Conservation (phyloP, 2,888 invertebrate species). For the Chrysolina americana region DNA sequence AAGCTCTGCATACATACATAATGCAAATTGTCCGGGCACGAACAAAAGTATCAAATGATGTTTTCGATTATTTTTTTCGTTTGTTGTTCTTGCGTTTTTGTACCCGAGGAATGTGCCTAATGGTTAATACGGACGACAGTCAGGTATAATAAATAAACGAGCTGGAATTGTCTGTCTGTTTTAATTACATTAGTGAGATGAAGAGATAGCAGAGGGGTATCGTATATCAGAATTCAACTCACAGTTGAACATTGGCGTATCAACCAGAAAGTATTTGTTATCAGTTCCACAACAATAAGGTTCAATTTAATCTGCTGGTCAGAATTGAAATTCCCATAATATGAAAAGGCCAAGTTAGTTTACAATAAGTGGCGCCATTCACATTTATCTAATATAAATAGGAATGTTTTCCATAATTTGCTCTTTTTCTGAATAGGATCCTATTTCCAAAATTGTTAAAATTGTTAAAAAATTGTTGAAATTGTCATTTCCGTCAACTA, state of each 20-base stretch:
- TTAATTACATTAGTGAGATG: constrained; percentile 68
- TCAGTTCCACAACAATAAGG: no score
- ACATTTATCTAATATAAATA: no score
- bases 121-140: constrained; percentile 49
- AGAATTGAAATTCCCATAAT: no score
- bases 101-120: constrained; percentile 46
- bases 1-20: constrained; percentile 40
- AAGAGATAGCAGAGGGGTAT: constrained; percentile 64
- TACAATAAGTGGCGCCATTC: no score
- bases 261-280: background rate
- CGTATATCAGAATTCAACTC: constrained; percentile 60
- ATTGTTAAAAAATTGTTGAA: no score
- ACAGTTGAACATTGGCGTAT: constrained; percentile 13
- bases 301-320: no score
- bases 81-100: constrained; percentile 37
- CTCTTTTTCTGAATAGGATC: no score
- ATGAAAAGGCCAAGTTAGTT: no score
- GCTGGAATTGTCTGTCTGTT: constrained; percentile 66
- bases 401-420: no score
- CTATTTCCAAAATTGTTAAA: no score
- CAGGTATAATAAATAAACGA: constrained; percentile 65
- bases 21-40: constrained; percentile 43
- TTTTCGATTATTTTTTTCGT: constrained; percentile 20
- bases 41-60: constrained; percentile 46
- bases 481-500: no score